phyloP scores from a whole-genome alignment of 2,113 vertebrate genomes.

The Forbesichthys agassizii region DNA sequence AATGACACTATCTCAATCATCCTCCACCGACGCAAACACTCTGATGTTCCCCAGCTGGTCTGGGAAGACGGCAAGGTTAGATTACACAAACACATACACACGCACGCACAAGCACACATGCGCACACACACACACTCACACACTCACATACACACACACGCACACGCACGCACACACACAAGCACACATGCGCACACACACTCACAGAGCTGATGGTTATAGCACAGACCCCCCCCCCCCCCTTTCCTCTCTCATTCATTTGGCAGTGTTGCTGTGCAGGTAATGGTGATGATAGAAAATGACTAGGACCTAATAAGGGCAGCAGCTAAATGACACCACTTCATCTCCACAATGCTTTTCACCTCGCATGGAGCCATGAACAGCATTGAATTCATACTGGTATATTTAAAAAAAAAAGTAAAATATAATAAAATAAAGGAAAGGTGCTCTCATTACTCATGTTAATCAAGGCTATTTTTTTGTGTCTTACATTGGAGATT shows the following conservation, averaged over 20 bases:
- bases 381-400: background rate
- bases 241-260: slow-evolving; percentile 38
- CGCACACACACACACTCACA: slow-evolving; percentile 1
- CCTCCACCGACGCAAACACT: slow-evolving; percentile 64
- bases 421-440: too few relatives aligned
- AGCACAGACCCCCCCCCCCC: slow-evolving; percentile 32
- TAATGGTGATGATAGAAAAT: slow-evolving; percentile 62
- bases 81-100: slow-evolving; percentile 17
- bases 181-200: background rate
- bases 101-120: background rate
- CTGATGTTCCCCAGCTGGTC: slow-evolving; percentile 68
- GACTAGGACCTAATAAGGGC: slow-evolving; percentile 49
- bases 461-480: background rate
- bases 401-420: background rate
- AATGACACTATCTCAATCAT: slow-evolving; percentile 70
- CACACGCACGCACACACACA: background rate
- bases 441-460: background rate
- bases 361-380: slow-evolving; percentile 13
- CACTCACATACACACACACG: background rate
- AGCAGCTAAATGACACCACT: slow-evolving; percentile 55
- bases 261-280: slow-evolving; percentile 59
- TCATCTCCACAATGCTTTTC: slow-evolving; percentile 15
- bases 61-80: slow-evolving; percentile 46
- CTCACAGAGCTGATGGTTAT: slow-evolving; percentile 53
- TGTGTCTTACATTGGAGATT: background rate